Percentiles rank a stretch among this genome's conserved stretches.
Evolutionary conservation across 2,888 invertebrate species (phyloP).

Genomic region (Baronia brevicornis): DNA sequence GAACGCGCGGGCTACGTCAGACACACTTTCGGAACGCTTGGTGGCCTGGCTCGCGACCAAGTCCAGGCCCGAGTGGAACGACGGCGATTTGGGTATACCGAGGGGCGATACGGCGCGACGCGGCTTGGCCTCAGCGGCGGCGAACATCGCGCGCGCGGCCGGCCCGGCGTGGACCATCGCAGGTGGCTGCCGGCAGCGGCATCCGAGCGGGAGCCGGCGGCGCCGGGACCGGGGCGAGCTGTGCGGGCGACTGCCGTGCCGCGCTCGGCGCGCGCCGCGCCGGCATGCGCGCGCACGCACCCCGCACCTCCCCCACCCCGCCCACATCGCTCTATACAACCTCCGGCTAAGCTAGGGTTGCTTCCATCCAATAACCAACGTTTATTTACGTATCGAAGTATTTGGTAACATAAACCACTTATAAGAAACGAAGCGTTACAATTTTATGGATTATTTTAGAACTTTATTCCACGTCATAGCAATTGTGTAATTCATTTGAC

Average conservation of each 20-base stretch:
- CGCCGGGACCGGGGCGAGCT: conserved; percentile 66
- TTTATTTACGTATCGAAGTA: conserved; percentile 11
- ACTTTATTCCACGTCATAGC: neutral
- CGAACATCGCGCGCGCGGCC: conserved; percentile 72
- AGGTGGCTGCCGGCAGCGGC: conserved; percentile 73
- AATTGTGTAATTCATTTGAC: too few relatives aligned
- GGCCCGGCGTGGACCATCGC: conserved; percentile 76
- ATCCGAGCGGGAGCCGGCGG: conserved; percentile 69
- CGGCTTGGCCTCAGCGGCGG: conserved; percentile 69
- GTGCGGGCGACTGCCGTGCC: conserved; percentile 71
- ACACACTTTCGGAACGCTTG: conserved; percentile 65
- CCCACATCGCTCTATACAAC: conserved; percentile 44
- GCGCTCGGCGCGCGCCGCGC: conserved; percentile 23
- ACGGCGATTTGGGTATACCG: conserved; percentile 90
- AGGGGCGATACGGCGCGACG: conserved; percentile 76
- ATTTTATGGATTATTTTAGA: neutral
- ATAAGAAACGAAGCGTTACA: conserved; percentile 1
- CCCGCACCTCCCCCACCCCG: conserved; percentile 23
- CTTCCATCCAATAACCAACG: conserved; percentile 23
- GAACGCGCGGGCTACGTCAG: conserved; percentile 69
- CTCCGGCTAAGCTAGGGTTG: conserved; percentile 52
- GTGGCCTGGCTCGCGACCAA: conserved; percentile 80
- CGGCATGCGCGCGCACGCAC: conserved; percentile 26
- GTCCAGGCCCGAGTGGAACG: conserved; percentile 90
- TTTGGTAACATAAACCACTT: conserved; percentile 5